Evolutionary conservation across 1,140 invertebrate genomes (phyloP).

Genomic region (Chlorops oryzae): DNA sequence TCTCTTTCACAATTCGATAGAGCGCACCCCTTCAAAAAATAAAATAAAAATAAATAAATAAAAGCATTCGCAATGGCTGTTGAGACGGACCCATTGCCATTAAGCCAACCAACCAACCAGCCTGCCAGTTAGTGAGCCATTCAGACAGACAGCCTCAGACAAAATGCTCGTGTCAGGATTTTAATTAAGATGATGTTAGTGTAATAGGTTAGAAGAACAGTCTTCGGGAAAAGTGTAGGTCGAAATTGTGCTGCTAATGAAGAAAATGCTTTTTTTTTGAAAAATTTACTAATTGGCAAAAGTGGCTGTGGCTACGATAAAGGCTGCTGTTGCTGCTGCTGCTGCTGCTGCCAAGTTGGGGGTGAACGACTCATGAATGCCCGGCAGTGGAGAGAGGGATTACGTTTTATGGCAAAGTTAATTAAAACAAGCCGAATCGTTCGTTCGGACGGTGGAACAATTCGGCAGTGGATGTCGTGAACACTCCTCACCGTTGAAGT

Average conservation of each 20-base stretch:
- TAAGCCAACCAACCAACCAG: background rate
- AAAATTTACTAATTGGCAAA: slow-evolving; percentile 21
- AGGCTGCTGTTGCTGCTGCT: background rate
- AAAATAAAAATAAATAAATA: too few species aligned
- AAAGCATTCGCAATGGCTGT: too few species aligned
- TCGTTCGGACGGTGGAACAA: background rate
- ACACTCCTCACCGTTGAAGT: too few species aligned
- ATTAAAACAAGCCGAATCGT: slow-evolving; percentile 1
- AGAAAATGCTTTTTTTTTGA: slow-evolving; percentile 30
- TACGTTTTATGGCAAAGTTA: slow-evolving; percentile 1
- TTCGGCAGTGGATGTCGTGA: too few species aligned
- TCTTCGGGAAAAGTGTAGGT: slow-evolving; percentile 43
- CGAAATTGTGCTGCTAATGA: slow-evolving; percentile 44
- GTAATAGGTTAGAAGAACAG: slow-evolving; percentile 47
- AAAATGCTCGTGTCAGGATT: slow-evolving; percentile 34
- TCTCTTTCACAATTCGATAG: too few species aligned
- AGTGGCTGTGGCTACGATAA: slow-evolving; percentile 7
- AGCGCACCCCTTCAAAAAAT: too few species aligned
- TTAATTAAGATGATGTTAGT: slow-evolving; percentile 47
- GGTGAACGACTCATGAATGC: too few species aligned
- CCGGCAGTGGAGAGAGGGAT: background rate
- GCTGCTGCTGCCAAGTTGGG: background rate
- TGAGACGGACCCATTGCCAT: background rate
- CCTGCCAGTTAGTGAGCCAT: background rate
- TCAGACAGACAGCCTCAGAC: slow-evolving; percentile 1